phyloP scores from a whole-genome alignment of 2,113 vertebrate genomes.

The Plotosus lineatus region DNA sequence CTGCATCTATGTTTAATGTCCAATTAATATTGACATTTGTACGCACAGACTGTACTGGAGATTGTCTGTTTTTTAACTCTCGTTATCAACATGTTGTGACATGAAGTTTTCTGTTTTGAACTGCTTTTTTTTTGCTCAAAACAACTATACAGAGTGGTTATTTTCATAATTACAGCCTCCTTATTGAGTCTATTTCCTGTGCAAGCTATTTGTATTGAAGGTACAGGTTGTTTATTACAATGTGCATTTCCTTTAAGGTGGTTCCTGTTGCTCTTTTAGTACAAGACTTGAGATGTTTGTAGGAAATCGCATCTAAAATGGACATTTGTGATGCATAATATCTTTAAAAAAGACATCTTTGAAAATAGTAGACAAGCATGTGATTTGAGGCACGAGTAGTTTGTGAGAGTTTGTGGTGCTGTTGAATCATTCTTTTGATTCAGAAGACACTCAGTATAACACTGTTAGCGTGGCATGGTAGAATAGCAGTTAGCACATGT shows the following conservation, averaged over 20 bases:
- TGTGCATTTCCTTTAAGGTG: background rate
- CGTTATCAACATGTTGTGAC: background rate
- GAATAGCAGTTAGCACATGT: too few species aligned
- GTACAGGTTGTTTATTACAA: background rate
- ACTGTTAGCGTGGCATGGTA: too few species aligned
- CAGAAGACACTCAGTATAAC: background rate
- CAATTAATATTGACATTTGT: background rate
- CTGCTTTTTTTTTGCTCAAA: background rate
- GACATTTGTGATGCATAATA: background rate
- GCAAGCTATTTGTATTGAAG: background rate
- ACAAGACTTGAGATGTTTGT: background rate
- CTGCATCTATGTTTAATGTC: background rate
- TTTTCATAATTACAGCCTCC: background rate
- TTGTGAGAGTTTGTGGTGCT: background rate
- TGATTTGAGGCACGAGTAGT: background rate
- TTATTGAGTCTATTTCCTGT: background rate
- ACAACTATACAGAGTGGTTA: background rate
- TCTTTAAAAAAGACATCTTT: background rate
- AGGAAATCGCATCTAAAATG: background rate
- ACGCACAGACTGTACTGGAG: background rate
- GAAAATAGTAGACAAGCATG: background rate
- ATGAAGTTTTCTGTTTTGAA: background rate
- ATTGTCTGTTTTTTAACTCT: background rate
- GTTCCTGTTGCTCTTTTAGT: background rate
- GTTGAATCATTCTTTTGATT: background rate